Conservation (phyloP, 1,140 invertebrate genomes). For the Trinorchestia longiramus region DNA sequence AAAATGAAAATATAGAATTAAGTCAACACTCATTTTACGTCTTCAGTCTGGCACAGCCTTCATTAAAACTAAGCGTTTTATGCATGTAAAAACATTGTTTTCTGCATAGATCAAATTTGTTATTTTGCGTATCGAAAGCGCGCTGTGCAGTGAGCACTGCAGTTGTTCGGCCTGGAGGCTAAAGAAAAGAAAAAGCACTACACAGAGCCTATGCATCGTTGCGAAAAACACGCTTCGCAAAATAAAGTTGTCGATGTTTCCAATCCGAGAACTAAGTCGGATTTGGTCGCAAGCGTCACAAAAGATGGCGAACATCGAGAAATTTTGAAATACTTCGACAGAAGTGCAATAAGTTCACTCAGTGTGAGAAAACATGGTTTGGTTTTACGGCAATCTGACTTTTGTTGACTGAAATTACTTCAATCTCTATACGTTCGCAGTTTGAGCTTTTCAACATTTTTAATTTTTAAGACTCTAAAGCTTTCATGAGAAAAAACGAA, state of each 20-base stretch:
- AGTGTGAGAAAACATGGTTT: background rate
- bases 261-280: background rate
- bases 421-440: background rate
- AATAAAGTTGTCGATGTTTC: background rate
- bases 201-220: background rate
- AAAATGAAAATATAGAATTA: background rate
- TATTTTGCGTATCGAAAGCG: background rate
- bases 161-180: background rate
- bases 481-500: background rate
- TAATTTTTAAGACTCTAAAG: background rate
- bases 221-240: background rate
- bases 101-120: background rate
- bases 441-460: background rate
- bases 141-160: background rate
- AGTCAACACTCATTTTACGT: background rate
- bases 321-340: conserved; percentile 2
- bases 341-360: background rate
- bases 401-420: background rate
- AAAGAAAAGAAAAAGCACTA: background rate
- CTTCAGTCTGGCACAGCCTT: background rate
- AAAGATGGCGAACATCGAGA: background rate
- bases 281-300: background rate
- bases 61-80: background rate
- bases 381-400: background rate
- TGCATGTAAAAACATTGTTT: background rate